Conservation (phyloP, 2,888 invertebrate genomes). For the Orchesellides sinensis region DNA sequence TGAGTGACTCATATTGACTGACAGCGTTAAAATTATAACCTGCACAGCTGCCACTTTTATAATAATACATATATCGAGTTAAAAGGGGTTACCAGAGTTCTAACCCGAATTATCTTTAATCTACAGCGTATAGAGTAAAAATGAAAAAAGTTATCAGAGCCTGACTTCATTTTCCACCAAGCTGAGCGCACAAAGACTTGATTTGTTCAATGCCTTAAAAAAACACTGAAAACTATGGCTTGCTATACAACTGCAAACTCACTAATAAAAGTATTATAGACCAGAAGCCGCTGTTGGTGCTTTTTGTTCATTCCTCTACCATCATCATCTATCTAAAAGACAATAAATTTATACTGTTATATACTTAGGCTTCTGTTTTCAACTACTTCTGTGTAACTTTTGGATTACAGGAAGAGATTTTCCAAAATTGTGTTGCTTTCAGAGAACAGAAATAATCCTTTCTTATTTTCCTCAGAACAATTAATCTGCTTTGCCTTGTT, state of each 20-base stretch:
- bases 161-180: conserved; percentile 43
- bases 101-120: conserved; percentile 35
- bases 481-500: too few species aligned
- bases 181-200: conserved; percentile 13
- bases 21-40: background rate
- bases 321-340: too few species aligned
- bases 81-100: conserved; percentile 38
- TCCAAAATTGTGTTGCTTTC: too few species aligned
- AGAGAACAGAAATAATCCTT: too few species aligned
- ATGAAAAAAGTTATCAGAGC: conserved; percentile 46
- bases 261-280: background rate
- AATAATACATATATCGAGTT: background rate
- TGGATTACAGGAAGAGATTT: too few species aligned
- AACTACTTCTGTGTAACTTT: too few species aligned
- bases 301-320: too few species aligned
- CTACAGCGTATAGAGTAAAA: conserved; percentile 11
- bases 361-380: too few species aligned
- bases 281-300: too few species aligned
- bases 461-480: too few species aligned
- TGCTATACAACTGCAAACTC: background rate
- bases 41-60: too few species aligned
- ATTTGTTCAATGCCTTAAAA: background rate
- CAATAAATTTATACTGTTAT: too few species aligned
- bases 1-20: background rate
- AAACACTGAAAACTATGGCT: background rate